Conservation (phyloP, 2,113 vertebrate species). For the Psophia crepitans region DNA sequence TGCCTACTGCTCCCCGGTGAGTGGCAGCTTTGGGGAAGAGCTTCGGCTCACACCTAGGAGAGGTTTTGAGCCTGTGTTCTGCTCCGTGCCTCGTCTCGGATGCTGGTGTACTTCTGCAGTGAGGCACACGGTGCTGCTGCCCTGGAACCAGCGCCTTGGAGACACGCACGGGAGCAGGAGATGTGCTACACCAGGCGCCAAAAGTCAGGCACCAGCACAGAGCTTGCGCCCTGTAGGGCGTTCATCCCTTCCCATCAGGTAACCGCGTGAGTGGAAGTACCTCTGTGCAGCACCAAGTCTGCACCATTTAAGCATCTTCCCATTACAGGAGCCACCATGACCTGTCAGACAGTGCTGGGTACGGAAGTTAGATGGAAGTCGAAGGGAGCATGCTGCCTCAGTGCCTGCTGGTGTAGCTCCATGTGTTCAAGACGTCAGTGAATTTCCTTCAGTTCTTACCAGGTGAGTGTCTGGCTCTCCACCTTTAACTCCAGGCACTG, state of each 20-base stretch:
- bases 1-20: background rate
- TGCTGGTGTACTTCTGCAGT: background rate
- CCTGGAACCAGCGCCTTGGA: background rate
- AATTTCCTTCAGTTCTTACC: background rate
- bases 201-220: background rate
- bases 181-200: background rate
- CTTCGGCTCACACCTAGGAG: background rate
- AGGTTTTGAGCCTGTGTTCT: background rate
- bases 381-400: background rate
- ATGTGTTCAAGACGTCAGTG: background rate
- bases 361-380: background rate
- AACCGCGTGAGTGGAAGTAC: background rate
- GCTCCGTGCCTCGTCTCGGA: fast-evolving
- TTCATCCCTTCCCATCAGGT: background rate
- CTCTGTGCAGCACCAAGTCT: background rate
- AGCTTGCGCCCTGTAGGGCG: background rate
- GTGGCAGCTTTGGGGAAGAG: background rate
- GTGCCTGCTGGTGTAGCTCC: background rate
- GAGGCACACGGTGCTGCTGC: background rate
- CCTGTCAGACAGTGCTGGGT: background rate
- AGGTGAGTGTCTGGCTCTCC: background rate
- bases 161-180: fast-evolving
- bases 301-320: background rate
- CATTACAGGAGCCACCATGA: background rate
- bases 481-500: background rate